Conservation (phyloP, 2,888 invertebrate genomes). For the Cremastinae sp. region DNA sequence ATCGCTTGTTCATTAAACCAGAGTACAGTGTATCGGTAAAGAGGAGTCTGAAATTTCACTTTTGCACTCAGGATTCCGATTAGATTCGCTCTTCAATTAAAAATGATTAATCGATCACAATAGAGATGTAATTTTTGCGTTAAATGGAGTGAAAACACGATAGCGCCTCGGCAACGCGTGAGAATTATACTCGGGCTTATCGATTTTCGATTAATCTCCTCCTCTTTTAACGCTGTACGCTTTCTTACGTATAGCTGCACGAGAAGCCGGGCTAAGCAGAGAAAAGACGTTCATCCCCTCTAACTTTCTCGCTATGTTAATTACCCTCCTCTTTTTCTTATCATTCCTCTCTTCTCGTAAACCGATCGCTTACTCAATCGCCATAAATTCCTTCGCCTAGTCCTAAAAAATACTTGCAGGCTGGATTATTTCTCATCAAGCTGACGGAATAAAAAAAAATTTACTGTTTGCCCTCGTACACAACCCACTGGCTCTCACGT, state of each 20-base stretch:
- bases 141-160: conserved; percentile 33
- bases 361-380: too few species aligned
- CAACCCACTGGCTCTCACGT: too few species aligned
- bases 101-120: conserved; percentile 40
- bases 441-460: not conserved
- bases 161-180: conserved; percentile 13
- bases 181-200: conserved; percentile 65
- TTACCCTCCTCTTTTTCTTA: too few species aligned
- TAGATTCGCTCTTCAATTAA: conserved; percentile 15
- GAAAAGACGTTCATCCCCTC: too few species aligned
- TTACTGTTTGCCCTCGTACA: too few species aligned
- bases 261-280: too few species aligned
- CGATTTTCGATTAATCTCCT: conserved; percentile 70
- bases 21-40: too few species aligned
- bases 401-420: too few species aligned
- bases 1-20: not conserved
- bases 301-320: too few species aligned
- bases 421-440: conserved; percentile 15
- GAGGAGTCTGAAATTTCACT: too few species aligned
- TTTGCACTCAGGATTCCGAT: not conserved
- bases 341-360: too few species aligned
- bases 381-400: too few species aligned
- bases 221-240: conserved; percentile 61
- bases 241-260: conserved; percentile 38
- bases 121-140: conserved; percentile 47